phyloP scores from a whole-genome alignment of 2,888 invertebrate genomes.

The Aplocera efformata region DNA sequence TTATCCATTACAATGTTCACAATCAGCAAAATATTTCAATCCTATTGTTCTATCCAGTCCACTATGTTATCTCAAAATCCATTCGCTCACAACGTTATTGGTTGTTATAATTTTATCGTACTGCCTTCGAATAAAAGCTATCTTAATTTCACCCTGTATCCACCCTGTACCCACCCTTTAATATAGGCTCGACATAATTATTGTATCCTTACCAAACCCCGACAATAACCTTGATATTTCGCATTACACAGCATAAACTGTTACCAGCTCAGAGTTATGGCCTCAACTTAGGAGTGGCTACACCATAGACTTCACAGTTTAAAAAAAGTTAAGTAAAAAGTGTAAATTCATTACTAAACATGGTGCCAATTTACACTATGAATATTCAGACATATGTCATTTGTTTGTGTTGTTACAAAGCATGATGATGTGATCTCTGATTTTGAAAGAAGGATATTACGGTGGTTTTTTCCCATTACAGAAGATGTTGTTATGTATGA shows the following conservation, averaged over 20 bases:
- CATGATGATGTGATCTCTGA: no score
- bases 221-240: constrained; percentile 22
- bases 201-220: constrained; percentile 11
- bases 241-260: constrained; percentile 24
- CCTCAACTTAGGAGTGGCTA: constrained; percentile 4
- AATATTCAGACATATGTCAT: no score
- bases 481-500: no score
- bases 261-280: constrained; percentile 22
- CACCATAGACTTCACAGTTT: background rate
- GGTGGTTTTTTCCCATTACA: no score
- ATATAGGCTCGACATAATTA: constrained; percentile 7
- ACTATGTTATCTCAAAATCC: no score
- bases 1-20: no score
- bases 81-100: background rate
- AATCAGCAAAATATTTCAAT: no score
- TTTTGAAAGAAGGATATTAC: no score
- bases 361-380: no score
- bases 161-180: constrained; percentile 4
- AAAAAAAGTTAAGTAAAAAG: background rate
- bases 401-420: no score
- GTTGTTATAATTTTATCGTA: constrained; percentile 4
- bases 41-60: no score
- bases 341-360: background rate
- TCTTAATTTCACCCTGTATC: constrained; percentile 4
- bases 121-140: background rate